phyloP scores from a whole-genome alignment of 2,888 invertebrate species.

The Pelosia muscerda region DNA sequence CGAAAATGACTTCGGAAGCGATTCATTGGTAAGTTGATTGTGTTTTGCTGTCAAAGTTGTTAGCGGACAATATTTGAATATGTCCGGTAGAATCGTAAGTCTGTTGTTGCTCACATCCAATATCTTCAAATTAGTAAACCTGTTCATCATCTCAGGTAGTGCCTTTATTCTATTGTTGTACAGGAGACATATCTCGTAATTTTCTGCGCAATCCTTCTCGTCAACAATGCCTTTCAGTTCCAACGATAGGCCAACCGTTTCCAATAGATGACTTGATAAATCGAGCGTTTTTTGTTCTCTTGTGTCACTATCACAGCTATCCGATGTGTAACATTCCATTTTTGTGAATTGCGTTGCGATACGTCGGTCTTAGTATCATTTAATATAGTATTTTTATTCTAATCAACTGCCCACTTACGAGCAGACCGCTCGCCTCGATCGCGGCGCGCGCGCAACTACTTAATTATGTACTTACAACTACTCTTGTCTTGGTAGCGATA shows the following conservation, averaged over 20 bases:
- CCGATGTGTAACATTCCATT: constrained; percentile 94
- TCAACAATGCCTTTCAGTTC: constrained; percentile 88
- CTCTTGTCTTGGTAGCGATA: constrained; percentile 7
- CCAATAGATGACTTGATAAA: constrained; percentile 83
- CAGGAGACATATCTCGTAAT: constrained; percentile 92
- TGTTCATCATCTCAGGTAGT: constrained; percentile 88
- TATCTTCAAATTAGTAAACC: constrained; percentile 91
- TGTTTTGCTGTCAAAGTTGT: constrained; percentile 95
- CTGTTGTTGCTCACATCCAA: constrained; percentile 96
- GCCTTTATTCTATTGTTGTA: constrained; percentile 94
- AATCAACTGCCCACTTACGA: constrained; percentile 29
- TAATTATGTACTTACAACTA: constrained; percentile 12
- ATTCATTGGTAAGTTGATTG: constrained; percentile 93
- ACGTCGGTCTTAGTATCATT: constrained; percentile 44
- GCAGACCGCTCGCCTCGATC: constrained; percentile 51
- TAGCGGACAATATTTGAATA: constrained; percentile 91
- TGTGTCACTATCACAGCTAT: constrained; percentile 93
- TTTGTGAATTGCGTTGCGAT: constrained; percentile 49
- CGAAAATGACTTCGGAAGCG: constrained; percentile 95
- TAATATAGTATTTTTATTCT: constrained; percentile 55
- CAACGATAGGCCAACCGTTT: constrained; percentile 84
- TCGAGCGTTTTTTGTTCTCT: constrained; percentile 91
- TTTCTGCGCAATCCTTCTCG: constrained; percentile 86
- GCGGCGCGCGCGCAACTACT: constrained; percentile 83
- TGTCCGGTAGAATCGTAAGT: constrained; percentile 91